A percentile compares a stretch with the other conserved stretches of the same genome.
Conservation (phyloP, 2,113 vertebrate species). For the Tachysurus fulvidraco region DNA sequence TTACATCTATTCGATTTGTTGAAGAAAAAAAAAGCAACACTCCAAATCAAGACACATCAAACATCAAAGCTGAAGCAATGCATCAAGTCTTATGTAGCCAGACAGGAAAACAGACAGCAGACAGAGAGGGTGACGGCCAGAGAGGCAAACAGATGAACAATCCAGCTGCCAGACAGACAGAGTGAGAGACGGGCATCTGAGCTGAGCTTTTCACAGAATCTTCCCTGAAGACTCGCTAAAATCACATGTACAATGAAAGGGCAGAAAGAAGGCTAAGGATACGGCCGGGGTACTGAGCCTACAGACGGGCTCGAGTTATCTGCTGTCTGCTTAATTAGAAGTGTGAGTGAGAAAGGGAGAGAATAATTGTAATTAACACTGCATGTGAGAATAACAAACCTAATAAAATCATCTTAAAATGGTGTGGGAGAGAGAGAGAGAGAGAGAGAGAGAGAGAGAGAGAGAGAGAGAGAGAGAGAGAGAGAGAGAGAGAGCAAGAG, state of each 20-base stretch:
- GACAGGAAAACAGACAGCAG: slow-evolving; percentile 32
- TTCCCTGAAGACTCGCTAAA: slow-evolving; percentile 38
- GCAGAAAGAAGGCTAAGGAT: slow-evolving; percentile 37
- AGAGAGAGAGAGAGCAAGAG: too few species aligned
- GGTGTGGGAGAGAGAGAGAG: neutral
- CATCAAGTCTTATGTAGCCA: neutral
- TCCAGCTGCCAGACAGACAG: slow-evolving; percentile 35
- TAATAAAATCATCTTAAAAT: neutral
- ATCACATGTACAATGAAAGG: slow-evolving; percentile 36
- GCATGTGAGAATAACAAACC: neutral
- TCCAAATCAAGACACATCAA: neutral
- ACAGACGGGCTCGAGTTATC: neutral
- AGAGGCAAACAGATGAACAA: slow-evolving; percentile 24
- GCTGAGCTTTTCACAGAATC: slow-evolving; percentile 9
- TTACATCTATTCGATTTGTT: slow-evolving; percentile 2
- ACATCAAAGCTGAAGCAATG: neutral
- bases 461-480: slow-evolving; percentile 11
- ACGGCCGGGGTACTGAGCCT: neutral
- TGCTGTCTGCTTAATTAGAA: neutral
- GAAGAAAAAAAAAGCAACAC: neutral
- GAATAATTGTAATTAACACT: neutral
- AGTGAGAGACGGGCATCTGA: slow-evolving; percentile 25
- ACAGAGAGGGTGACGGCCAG: slow-evolving; percentile 20
- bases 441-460: neutral
- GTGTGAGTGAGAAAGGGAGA: neutral